Percentiles rank a stretch among this genome's conserved stretches.
phyloP scores from a whole-genome alignment of 1,140 invertebrate genomes.

The Laupala kohalensis region DNA sequence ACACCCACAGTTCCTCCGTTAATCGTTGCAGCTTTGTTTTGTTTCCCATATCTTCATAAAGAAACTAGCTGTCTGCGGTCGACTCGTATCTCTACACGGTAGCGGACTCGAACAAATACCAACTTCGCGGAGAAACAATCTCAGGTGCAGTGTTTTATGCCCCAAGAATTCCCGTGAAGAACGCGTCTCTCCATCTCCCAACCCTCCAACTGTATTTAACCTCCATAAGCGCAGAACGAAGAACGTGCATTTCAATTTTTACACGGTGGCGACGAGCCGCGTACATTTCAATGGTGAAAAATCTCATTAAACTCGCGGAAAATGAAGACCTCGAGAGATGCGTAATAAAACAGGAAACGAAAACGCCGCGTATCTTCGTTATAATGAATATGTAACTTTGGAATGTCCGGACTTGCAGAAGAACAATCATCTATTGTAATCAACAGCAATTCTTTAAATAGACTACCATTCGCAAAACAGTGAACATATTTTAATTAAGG shows the following conservation, averaged over 20 bases:
- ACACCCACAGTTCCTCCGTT: too few relatives aligned
- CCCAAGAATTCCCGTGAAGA: background rate
- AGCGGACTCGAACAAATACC: background rate
- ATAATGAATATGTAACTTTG: background rate
- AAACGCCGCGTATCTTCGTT: background rate
- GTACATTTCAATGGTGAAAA: background rate
- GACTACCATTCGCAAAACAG: background rate
- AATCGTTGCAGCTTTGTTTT: too few relatives aligned
- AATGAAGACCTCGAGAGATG: background rate
- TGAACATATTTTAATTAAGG: background rate
- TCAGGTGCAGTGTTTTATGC: background rate
- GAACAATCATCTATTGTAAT: background rate
- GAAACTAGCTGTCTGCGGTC: too few relatives aligned
- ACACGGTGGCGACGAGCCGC: background rate
- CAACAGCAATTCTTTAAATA: background rate
- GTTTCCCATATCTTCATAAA: too few relatives aligned
- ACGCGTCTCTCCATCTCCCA: too few relatives aligned
- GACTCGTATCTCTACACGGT: too few relatives aligned
- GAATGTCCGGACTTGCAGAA: background rate
- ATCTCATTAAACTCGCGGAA: background rate
- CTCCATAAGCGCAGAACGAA: background rate
- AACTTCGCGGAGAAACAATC: background rate
- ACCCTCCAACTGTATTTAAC: too few relatives aligned
- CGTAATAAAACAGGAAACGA: background rate
- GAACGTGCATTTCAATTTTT: background rate